phyloP scores from a whole-genome alignment of 23 tunicate species.

The Ciona savignyi region DNA sequence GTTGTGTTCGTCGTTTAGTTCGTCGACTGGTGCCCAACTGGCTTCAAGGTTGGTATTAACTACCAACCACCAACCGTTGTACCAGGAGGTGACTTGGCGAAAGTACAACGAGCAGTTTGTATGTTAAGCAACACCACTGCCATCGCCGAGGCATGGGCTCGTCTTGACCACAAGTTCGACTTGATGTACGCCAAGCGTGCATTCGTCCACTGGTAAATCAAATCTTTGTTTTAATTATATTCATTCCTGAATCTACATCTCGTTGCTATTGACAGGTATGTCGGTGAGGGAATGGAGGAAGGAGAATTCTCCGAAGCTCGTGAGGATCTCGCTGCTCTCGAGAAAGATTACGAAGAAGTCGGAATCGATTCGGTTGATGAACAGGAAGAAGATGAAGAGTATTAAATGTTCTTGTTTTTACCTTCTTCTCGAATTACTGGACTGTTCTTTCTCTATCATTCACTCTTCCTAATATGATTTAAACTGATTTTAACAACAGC shows the following conservation, averaged over 20 bases:
- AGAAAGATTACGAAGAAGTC: background rate
- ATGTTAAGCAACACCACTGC: background rate
- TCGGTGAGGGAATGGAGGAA: background rate
- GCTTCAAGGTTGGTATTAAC: background rate
- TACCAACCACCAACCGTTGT: slow-evolving; percentile 1
- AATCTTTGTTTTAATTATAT: too few species aligned
- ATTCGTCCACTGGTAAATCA: background rate
- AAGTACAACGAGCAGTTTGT: background rate
- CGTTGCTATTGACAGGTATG: background rate
- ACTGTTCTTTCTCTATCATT: too few species aligned
- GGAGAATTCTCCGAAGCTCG: slow-evolving; percentile 2
- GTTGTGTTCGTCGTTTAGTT: background rate
- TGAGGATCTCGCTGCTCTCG: slow-evolving; percentile 1
- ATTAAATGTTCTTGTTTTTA: background rate
- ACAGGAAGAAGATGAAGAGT: background rate
- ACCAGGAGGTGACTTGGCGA: background rate
- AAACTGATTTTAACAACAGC: too few species aligned
- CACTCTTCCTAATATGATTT: too few species aligned
- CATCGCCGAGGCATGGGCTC: background rate
- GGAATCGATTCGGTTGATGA: background rate
- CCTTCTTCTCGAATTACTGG: background rate
- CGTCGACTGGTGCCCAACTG: background rate
- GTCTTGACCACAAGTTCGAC: slow-evolving; percentile 1
- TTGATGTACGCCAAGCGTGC: slow-evolving; percentile 2
- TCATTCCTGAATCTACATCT: too few species aligned